Evolutionary conservation across 23 tunicate genomes (phyloP), one percentile per base, ranked within the genome.

Genomic region (Styela plicata): DNA sequence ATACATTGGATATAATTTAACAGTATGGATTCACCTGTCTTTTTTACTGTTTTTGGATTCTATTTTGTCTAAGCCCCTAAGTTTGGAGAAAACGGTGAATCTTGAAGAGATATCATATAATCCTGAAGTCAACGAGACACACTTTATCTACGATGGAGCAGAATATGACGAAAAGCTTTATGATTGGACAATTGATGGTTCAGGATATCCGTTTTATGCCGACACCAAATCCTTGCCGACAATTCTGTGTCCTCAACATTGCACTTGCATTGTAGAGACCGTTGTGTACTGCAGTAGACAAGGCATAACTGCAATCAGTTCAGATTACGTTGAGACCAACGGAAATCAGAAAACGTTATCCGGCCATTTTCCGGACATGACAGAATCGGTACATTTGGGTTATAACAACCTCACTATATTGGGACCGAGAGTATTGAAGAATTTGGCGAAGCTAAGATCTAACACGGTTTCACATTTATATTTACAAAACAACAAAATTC

Each of bases 401-500:
- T 68, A 67, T 37, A 91, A 91, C 64, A 21, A 68, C 2, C 63
- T 91, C 2, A 18, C 44, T 13, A 20, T 10, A 2, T 34, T 91
- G 24, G 81, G 74, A 2, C 64, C 33, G 24, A 77, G 63, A 17
- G 63, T 76, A 57, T 79, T 86, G 3, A 35, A 34, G 0, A 52
- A 76, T 2, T 53, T 84, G 69, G 86, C 78, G 24, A 57, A 70
- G 69, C 52, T 66, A 2, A 63, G 83, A 57, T 82, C 75, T 5
- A 68, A 69, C 77, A 70, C 78, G 27, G 5, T 85, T 32, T 28
- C 36, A 19, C 63, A 69, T 22, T 63, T 91, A 30, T 86, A 64
- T 26, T 74, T 91, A 27, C 83, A 78, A 63, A 63, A 78, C 34
- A 91, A 91, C 63, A 7, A 26, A 63, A 91, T 91, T 30, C 21